These are phyloP conservation scores for Chunga burmeisteri DNA, from an alignment of 2,113 vertebrate species.

Conservation along the genomic window DNA sequence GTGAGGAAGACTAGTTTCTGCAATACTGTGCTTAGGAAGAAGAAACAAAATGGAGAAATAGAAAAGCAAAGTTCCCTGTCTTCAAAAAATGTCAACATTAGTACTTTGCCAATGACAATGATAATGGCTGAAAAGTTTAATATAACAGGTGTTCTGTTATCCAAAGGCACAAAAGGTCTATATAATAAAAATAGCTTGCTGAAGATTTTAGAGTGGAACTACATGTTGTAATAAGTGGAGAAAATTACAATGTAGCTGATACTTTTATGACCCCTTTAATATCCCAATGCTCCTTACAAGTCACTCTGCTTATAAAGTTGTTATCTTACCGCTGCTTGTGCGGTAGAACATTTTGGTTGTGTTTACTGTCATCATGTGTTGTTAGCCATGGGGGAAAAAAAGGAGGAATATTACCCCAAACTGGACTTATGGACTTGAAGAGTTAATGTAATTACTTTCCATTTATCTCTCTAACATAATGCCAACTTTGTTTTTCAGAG, in stretches of 20 bases:
- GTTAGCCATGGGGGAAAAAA: not conserved
- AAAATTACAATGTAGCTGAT: not conserved
- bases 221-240: not conserved
- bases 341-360: not conserved
- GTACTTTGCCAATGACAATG: not conserved
- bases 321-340: not conserved
- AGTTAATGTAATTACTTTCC: not conserved
- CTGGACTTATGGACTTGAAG: not conserved
- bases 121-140: not conserved
- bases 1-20: not conserved
- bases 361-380: not conserved
- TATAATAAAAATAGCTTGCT: not conserved
- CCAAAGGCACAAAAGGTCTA: no score
- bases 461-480: not conserved
- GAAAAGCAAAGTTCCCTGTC: not conserved
- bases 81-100: not conserved
- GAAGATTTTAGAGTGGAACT: not conserved
- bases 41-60: not conserved
- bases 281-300: not conserved
- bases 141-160: not conserved
- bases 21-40: not conserved
- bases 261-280: not conserved
- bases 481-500: constrained; percentile 76
- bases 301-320: not conserved
- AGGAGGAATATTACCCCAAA: not conserved